Percentiles rank a stretch among this genome's conserved stretches.
These are phyloP conservation scores for Euleptes europaea DNA, from an alignment of 2,113 vertebrate species.

Conservation along the genomic window DNA sequence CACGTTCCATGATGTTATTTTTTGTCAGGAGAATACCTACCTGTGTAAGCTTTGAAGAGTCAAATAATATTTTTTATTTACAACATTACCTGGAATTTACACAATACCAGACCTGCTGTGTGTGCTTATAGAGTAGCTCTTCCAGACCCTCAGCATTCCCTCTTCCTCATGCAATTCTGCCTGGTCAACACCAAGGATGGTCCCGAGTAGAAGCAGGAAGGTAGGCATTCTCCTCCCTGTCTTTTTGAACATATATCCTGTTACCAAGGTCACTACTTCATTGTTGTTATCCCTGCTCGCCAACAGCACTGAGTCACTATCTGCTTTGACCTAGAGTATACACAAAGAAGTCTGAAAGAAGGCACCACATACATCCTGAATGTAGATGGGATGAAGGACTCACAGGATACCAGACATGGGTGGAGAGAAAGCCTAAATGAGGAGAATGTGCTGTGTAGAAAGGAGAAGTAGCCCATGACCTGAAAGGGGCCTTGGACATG, in stretches of 20 bases:
- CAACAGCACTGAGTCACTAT: background rate
- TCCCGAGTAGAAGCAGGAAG: background rate
- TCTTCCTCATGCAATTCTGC: background rate
- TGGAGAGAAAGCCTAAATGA: background rate
- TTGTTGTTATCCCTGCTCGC: background rate
- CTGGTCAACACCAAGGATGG: background rate
- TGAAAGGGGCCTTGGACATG: too few species aligned
- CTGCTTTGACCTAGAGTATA: background rate
- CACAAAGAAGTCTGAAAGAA: background rate
- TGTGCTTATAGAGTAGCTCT: too few species aligned
- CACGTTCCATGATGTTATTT: background rate
- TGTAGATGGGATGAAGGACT: background rate
- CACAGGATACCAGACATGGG: background rate
- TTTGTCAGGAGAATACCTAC: background rate
- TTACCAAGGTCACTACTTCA: background rate
- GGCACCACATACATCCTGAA: too few species aligned
- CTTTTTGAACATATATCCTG: background rate
- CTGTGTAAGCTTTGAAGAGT: background rate
- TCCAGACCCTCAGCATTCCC: background rate
- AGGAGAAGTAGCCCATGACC: too few species aligned
- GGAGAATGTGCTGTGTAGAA: background rate
- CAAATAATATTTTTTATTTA: background rate
- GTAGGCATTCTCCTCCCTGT: background rate
- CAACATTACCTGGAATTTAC: background rate
- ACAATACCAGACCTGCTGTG: background rate